Evolutionary conservation across 2,797 vertebrate species (phyloP), one percentile per base, ranked within the genome.

Genomic region (Prunella strophiata): DNA sequence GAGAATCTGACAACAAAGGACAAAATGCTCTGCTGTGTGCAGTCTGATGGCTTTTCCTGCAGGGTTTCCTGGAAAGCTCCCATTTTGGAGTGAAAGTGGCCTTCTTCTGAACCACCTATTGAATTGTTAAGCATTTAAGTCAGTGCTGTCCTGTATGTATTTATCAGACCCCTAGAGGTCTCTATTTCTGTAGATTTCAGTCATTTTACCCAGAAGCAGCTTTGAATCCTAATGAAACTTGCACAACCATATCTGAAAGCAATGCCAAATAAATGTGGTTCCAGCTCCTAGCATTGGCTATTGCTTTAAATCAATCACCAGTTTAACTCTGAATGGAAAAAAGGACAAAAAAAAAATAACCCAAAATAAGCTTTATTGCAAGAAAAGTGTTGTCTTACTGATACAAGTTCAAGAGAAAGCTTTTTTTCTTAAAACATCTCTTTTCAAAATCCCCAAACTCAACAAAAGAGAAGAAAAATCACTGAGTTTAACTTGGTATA

Each of bases 281-380:
- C 61, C 50, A 58, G 55, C 70, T 63, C 16, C 11, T 3, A 55
- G 16, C 32, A 42, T 3, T 77, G 36, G 13, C 11, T 63, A 32
- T 34, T 79, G 13, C 51, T 81, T 61, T n/a, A 62, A 82, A 75
- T 29, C 5, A 43, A 54, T 38, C 20, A 71, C 16, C 27, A 55
- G 11, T 50, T 79, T 66, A 74, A 85, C 15, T 66, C n/a, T 62
- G 30, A 47, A 62, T 5, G 3, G 6, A 67, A 66, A 48, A 48
- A 66, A 62, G 15, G 20, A 47, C 12, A 7, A 88, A 71, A 34
- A 34, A 85, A 85, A 47, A 7, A 27, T 27, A 98, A 91, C 88
- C 96, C 97, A 97, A 98, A 98, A 98, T 98, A 98, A 98, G 97
- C 92, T 98, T 98, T 98, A 98, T 98, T 98, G 97, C 95, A 97